Base-by-base conservation (phyloP, 53 echinoderm and acorn worm species). In the Crossaster papposus region DNA sequence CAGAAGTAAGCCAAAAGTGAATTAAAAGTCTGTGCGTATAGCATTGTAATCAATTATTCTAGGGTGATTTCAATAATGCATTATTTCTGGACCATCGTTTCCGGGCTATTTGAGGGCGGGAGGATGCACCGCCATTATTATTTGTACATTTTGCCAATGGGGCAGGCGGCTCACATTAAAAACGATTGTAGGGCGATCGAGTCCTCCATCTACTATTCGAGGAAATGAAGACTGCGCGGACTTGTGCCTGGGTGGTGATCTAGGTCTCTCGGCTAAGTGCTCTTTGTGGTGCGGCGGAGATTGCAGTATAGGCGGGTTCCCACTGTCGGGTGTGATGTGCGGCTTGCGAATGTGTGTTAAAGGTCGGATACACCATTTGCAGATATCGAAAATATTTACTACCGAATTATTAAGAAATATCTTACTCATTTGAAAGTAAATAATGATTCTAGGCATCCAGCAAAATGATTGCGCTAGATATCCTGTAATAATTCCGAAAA, bases 21-120 rank as follows among this genome's bases (percentile, higher is more conserved):
- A 68, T 68, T 68, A 28, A 68, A 68, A 68, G 81, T 58, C 81
- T 54, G 31, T 30, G 81, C 58, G 28, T 58, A 30, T 53, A 20
- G 63, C 33, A 63, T 68, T 81, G 30, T 63, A 34, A 58, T 81
- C 54, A 63, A 81, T 81, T 81, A 81, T 51, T 79, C 36, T 26
- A 6, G 58, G 58, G 18, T 20, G 81, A 18, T 79, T 80, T 80
- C 23, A 80, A 80, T 80, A 80, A 80, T 80, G 80, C 33, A 81
- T 63, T 81, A 54, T 81, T 32, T 54, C 22, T 34, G 31, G 81
- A 58, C 23, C 9, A 58, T 81, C 81, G 32, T 81, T 58, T 15
- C 31, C 71, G 24, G 23, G 9, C 68, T 26, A 28, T 68, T 23
- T 10, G 68, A n/a, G n/a, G n/a, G n/a, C n/a, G 23, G 62, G 23